A percentile compares a stretch with the other conserved stretches of the same genome.
Conservation (phyloP, 2,888 invertebrate genomes). For the Bibio marci region DNA sequence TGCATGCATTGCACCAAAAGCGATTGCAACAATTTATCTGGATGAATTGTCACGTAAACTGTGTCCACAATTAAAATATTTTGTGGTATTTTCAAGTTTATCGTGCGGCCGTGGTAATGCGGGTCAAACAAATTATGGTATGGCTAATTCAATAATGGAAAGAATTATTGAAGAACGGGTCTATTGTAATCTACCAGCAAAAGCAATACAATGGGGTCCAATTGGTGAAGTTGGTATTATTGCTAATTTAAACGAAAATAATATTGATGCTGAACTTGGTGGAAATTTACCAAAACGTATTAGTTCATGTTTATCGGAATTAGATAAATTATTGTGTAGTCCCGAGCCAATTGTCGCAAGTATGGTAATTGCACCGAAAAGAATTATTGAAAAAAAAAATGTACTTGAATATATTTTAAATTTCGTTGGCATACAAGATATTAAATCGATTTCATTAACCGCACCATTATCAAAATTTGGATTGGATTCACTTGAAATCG, state of each 20-base stretch:
- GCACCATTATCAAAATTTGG: conserved; percentile 77
- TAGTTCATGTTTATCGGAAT: conserved; percentile 56
- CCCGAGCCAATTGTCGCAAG: conserved; percentile 55
- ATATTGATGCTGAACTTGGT: conserved; percentile 48
- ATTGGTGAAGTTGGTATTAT: conserved; percentile 77
- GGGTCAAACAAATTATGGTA: conserved; percentile 82
- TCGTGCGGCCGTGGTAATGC: conserved; percentile 83
- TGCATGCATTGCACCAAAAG: conserved; percentile 59
- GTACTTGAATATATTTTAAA: conserved; percentile 56
- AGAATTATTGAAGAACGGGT: conserved; percentile 61
- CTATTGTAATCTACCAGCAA: conserved; percentile 50
- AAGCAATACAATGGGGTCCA: conserved; percentile 88
- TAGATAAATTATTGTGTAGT: conserved; percentile 57
- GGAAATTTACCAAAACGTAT: conserved; percentile 80
- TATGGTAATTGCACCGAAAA: conserved; percentile 78
- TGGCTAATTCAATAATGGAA: conserved; percentile 82
- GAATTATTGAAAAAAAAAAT: conserved; percentile 40
- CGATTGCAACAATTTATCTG: conserved; percentile 55
- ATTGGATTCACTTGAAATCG: conserved; percentile 94
- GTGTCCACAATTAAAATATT: conserved; percentile 45
- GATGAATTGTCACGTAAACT: conserved; percentile 45
- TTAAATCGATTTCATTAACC: conserved; percentile 50
- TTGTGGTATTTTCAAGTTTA: conserved; percentile 84
- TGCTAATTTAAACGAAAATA: conserved; percentile 54
- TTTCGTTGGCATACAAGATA: conserved; percentile 47